Evolutionary conservation across 2,797 vertebrate species (phyloP).

Genomic region (Nannoperca australis): DNA sequence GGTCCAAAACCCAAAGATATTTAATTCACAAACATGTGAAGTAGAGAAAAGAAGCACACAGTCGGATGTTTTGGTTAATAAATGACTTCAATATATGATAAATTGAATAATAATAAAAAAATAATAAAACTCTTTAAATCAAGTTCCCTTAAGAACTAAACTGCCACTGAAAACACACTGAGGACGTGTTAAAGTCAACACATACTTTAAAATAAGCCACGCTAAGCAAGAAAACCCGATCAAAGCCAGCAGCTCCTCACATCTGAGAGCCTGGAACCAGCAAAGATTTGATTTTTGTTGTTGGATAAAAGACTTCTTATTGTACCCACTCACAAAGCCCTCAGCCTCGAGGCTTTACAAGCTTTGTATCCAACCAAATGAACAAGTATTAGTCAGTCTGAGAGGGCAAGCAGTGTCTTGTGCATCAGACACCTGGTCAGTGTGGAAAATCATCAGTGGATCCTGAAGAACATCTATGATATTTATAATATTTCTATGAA

Average conservation of each 20-base stretch:
- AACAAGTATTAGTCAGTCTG: slow-evolving; percentile 44
- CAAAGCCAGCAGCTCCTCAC: not conserved
- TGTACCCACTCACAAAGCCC: slow-evolving; percentile 30
- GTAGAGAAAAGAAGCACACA: not conserved
- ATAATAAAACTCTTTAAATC: not conserved
- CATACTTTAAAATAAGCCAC: not conserved
- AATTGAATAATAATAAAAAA: too few species aligned
- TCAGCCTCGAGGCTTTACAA: slow-evolving; percentile 22
- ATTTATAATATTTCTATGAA: not conserved
- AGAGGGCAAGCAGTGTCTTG: slow-evolving; percentile 58
- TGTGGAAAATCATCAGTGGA: not conserved
- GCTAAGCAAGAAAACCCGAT: not conserved
- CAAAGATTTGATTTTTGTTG: too few species aligned
- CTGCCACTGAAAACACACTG: not conserved
- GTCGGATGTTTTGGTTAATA: not conserved
- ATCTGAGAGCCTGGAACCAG: too few species aligned
- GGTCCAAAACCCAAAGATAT: not conserved
- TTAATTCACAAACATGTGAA: not conserved
- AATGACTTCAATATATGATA: not conserved
- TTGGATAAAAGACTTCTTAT: not conserved
- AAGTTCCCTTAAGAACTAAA: not conserved
- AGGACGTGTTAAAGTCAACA: not conserved
- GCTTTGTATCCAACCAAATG: slow-evolving; percentile 49
- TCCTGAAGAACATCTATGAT: not conserved
- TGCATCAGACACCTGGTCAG: slow-evolving; percentile 12